Conservation (phyloP, 2,113 vertebrate species). For the Mobula hypostoma region DNA sequence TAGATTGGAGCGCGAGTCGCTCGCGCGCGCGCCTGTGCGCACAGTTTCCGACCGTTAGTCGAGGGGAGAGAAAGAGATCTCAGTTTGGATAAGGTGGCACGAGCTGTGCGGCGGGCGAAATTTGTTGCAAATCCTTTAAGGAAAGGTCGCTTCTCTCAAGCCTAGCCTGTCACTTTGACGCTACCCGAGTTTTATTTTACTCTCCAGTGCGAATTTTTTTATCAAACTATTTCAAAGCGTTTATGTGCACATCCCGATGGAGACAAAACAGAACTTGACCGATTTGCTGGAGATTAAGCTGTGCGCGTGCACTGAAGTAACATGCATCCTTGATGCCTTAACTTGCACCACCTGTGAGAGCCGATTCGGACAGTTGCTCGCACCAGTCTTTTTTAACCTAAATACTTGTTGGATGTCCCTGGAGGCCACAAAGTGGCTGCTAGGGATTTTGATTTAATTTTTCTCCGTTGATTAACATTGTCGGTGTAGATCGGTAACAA, state of each 20-base stretch:
- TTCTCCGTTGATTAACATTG: neutral
- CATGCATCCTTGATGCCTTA: neutral
- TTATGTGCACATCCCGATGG: neutral
- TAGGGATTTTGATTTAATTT: neutral
- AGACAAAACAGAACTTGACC: neutral
- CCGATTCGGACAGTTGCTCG: neutral
- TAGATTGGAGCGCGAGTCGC: too few relatives aligned
- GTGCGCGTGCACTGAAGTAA: neutral
- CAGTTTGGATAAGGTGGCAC: neutral
- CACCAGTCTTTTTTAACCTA: neutral
- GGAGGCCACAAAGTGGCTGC: neutral
- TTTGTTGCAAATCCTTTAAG: too few relatives aligned
- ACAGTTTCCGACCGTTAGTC: neutral
- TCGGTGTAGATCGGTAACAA: neutral
- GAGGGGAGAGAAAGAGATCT: slow-evolving; percentile 51
- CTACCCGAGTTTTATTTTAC: neutral
- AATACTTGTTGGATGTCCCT: neutral
- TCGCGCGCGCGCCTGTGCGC: neutral
- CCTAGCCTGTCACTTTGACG: neutral
- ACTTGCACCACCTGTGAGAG: neutral
- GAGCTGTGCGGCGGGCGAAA: neutral
- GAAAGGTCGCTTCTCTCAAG: neutral
- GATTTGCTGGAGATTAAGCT: neutral
- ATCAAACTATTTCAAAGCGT: neutral
- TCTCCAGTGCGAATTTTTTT: neutral